Evolutionary conservation across 2,888 invertebrate genomes (phyloP).

Genomic region (Rhynchonema sp.): DNA sequence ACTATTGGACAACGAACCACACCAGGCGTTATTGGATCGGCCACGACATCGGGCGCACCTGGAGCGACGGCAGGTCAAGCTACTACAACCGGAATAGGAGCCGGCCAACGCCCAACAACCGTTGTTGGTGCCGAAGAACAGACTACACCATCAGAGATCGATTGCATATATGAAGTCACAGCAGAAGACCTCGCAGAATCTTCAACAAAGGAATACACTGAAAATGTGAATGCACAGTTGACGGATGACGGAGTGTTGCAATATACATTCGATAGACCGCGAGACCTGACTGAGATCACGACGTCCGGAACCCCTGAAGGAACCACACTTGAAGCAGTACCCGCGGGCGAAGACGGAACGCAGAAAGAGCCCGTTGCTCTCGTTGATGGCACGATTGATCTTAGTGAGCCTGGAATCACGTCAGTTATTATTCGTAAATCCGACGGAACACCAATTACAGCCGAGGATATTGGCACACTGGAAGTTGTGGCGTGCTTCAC

Average conservation of each 20-base stretch:
- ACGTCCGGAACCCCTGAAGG: background rate
- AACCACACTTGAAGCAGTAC: background rate
- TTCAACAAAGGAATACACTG: background rate
- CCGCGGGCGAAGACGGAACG: background rate
- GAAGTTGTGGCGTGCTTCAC: background rate
- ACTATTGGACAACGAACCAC: too few species aligned
- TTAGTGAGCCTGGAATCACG: background rate
- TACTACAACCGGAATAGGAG: too few species aligned
- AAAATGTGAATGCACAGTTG: background rate
- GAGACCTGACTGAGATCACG: background rate
- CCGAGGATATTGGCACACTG: background rate
- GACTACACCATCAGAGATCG: too few species aligned
- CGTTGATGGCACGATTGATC: background rate
- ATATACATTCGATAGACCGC: background rate
- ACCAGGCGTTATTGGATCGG: too few species aligned
- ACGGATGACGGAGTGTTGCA: background rate
- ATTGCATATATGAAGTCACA: background rate
- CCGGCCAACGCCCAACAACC: too few species aligned
- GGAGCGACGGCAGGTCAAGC: too few species aligned
- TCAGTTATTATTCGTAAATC: background rate
- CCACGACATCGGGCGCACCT: too few species aligned
- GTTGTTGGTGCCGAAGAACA: too few species aligned
- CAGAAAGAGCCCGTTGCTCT: too few species aligned
- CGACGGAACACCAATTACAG: background rate
- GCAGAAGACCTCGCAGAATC: background rate